phyloP scores from a whole-genome alignment of 2,113 vertebrate species.

The Melospiza melodia region DNA sequence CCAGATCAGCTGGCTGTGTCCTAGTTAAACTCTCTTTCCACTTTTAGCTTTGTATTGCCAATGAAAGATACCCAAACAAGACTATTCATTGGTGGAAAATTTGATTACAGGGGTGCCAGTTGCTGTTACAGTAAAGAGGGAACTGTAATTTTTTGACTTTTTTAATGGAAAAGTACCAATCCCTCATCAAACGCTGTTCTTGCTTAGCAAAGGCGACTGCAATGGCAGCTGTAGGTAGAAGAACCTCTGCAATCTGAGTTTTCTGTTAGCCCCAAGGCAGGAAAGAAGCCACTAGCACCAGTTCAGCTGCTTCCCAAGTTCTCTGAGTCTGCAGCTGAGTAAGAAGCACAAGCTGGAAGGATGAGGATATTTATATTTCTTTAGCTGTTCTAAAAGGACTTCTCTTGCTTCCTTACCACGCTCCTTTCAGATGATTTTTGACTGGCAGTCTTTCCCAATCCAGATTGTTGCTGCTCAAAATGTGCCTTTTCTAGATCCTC shows the following conservation, averaged over 20 bases:
- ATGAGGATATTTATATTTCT: background rate
- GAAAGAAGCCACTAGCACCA: background rate
- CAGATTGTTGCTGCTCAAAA: background rate
- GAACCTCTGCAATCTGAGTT: background rate
- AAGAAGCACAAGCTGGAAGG: background rate
- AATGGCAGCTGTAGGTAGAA: background rate
- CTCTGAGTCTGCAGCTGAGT: background rate
- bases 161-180: background rate
- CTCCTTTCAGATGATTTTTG: background rate
- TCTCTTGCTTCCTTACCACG: background rate
- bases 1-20: background rate
- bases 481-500: background rate
- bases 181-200: background rate
- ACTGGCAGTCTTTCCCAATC: background rate
- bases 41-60: conserved; percentile 5
- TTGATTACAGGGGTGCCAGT: background rate
- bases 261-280: background rate
- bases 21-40: conserved; percentile 29
- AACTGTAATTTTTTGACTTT: background rate
- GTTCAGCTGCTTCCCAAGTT: background rate
- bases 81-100: background rate
- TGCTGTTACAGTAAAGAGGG: background rate
- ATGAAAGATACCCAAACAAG: background rate
- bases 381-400: background rate
- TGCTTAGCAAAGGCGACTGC: background rate